phyloP scores from a whole-genome alignment of 2,888 invertebrate genomes.

The Unio pictorum region DNA sequence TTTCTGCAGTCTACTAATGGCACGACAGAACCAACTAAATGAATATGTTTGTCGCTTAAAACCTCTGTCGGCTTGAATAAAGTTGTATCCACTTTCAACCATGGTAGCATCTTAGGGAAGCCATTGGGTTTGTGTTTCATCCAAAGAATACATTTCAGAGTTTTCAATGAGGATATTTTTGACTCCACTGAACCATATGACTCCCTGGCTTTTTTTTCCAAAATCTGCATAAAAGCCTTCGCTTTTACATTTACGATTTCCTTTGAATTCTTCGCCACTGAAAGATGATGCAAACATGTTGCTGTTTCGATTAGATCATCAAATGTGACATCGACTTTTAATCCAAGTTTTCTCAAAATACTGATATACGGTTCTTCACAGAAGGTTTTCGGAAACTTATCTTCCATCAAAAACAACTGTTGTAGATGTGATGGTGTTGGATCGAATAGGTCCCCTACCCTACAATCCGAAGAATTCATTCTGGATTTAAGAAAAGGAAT shows the following conservation, averaged over 20 bases:
- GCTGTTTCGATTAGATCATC: constrained; percentile 14
- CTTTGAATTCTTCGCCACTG: neutral
- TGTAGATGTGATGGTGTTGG: constrained; percentile 5
- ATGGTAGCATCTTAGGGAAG: too few species aligned
- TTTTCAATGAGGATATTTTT: neutral
- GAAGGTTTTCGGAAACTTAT: constrained; percentile 15
- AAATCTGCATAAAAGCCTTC: too few species aligned
- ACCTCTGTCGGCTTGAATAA: constrained; percentile 15
- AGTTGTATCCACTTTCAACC: neutral
- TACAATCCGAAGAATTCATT: neutral
- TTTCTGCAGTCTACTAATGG: constrained; percentile 9
- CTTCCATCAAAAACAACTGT: constrained; percentile 7
- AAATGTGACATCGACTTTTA: constrained; percentile 11
- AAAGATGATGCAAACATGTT: constrained; percentile 1
- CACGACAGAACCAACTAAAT: constrained; percentile 15
- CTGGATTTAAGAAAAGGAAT: constrained; percentile 16
- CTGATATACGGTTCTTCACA: neutral
- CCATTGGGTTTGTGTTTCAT: too few species aligned
- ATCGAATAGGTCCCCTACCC: constrained; percentile 20
- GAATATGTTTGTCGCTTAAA: constrained; percentile 1
- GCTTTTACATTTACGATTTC: neutral
- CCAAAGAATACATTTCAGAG: constrained; percentile 8
- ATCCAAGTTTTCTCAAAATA: constrained; percentile 9
- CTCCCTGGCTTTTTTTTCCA: too few species aligned
- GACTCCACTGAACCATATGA: neutral